A percentile compares a stretch with the other conserved stretches of the same genome.
Conservation (phyloP, 2,888 invertebrate genomes). For the Xestia ashworthii region DNA sequence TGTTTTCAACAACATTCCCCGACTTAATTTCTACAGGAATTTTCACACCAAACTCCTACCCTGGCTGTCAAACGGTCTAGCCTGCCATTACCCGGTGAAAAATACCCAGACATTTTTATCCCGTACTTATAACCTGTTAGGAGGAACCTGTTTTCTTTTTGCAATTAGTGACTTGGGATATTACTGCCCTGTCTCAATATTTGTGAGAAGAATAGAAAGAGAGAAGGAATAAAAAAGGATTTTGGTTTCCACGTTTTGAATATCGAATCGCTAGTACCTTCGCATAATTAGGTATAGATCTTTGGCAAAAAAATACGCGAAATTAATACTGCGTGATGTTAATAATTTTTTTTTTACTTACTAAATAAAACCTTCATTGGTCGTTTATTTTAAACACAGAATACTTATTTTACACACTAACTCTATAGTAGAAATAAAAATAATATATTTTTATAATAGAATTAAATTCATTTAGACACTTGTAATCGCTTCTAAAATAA, state of each 20-base stretch:
- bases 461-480: neutral
- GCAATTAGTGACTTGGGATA: conserved; percentile 73
- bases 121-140: conserved; percentile 80
- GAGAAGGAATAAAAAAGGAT: neutral
- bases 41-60: conserved; percentile 63
- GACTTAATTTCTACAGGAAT: neutral
- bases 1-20: neutral
- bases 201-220: conserved; percentile 7
- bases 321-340: neutral
- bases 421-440: too few relatives aligned
- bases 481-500: neutral
- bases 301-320: neutral
- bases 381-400: too few relatives aligned
- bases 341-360: neutral
- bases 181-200: conserved; percentile 55
- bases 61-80: conserved; percentile 74
- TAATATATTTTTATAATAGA: too few relatives aligned
- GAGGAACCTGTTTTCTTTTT: conserved; percentile 72
- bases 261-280: neutral
- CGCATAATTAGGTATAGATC: neutral
- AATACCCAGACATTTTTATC: conserved; percentile 85
- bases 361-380: too few relatives aligned
- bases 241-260: conserved; percentile 1
- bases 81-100: conserved; percentile 78
- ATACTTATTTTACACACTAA: too few relatives aligned